These are phyloP conservation scores for Cydia amplana DNA, from an alignment of 1,140 invertebrate species.

Conservation along the genomic window DNA sequence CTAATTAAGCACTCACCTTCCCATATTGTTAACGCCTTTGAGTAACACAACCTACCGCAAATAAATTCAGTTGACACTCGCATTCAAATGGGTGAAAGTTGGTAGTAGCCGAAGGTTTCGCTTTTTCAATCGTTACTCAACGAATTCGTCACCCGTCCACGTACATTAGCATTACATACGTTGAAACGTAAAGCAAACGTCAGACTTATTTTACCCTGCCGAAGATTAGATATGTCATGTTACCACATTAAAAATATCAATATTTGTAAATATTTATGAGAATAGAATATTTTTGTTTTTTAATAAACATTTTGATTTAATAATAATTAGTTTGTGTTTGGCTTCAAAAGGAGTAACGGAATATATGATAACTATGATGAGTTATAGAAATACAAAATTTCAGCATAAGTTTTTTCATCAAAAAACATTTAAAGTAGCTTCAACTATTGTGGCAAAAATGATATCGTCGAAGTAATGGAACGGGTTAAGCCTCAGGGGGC, in stretches of 20 bases:
- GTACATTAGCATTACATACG: no score
- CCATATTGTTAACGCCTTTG: constrained; percentile 1
- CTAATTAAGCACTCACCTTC: not conserved
- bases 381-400: no score
- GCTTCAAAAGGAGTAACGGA: no score
- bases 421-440: no score
- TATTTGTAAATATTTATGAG: not conserved
- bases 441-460: no score
- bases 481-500: no score
- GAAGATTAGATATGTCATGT: not conserved
- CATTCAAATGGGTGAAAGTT: constrained; percentile 70
- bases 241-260: not conserved
- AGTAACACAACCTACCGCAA: constrained; percentile 31
- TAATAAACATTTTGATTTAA: no score
- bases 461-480: no score
- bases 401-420: no score
- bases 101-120: constrained; percentile 68
- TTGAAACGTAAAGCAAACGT: constrained; percentile 10
- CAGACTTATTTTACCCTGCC: not conserved
- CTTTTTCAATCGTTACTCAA: constrained; percentile 72
- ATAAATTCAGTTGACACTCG: constrained; percentile 45
- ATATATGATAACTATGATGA: no score
- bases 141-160: constrained; percentile 58
- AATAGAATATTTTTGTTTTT: not conserved
- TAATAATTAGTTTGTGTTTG: not conserved